phyloP scores from a whole-genome alignment of 53 echinoderm and acorn worm genomes.

The Actinopyga echinites region DNA sequence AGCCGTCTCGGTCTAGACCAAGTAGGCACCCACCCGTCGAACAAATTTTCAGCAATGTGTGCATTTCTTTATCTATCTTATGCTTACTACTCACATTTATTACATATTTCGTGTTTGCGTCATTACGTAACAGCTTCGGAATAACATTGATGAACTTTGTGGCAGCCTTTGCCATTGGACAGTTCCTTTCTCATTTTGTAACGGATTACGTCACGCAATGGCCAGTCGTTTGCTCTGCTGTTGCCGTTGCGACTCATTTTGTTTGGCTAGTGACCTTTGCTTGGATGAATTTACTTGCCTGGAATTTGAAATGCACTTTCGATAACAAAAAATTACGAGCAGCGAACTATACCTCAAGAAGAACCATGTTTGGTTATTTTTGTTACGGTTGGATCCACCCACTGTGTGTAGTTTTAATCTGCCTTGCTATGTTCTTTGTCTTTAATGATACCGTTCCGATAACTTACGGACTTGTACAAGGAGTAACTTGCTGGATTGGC shows the following conservation, averaged over 20 bases:
- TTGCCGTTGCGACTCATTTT: conserved; percentile 40
- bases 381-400: conserved; percentile 20
- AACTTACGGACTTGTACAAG: not conserved
- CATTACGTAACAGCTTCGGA: conserved; percentile 49
- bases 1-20: too few relatives aligned
- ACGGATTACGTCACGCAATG: conserved; percentile 36
- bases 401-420: not conserved
- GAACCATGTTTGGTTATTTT: not conserved
- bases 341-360: not conserved
- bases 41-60: conserved; percentile 19
- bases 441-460: not conserved
- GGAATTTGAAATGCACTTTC: conserved; percentile 42
- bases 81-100: conserved; percentile 39
- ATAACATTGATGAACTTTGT: conserved; percentile 47
- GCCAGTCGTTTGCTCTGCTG: conserved; percentile 24
- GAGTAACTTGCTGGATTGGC: conserved; percentile 7
- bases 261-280: conserved; percentile 39
- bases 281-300: conserved; percentile 53
- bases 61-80: conserved; percentile 41
- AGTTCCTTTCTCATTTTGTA: conserved; percentile 39
- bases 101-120: conserved; percentile 27
- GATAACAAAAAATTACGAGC: not conserved
- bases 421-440: not conserved
- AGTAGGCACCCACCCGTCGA: not conserved
- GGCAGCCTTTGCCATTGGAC: conserved; percentile 7